A percentile compares a stretch with the other conserved stretches of the same genome.
Evolutionary conservation across 2,113 vertebrate species (phyloP).

Genomic region (Leucosticte australis): DNA sequence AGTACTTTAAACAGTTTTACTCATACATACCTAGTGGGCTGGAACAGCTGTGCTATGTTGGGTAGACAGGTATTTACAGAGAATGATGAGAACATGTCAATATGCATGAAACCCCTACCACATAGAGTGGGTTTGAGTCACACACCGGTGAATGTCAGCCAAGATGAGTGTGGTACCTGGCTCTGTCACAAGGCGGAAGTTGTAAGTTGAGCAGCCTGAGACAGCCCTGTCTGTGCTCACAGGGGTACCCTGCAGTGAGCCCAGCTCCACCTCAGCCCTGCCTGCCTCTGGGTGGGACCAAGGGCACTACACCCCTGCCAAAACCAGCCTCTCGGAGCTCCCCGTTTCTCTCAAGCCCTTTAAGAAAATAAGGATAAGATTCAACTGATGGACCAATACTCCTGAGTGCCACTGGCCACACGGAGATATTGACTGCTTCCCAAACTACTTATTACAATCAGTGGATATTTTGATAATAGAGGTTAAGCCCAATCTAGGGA

Average conservation of each 20-base stretch:
- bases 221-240: accelerated
- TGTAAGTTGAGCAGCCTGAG: neutral
- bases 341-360: neutral
- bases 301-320: neutral
- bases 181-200: neutral
- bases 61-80: neutral
- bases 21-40: neutral
- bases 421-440: neutral
- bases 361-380: neutral
- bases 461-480: neutral
- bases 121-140: neutral
- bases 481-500: neutral
- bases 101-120: neutral
- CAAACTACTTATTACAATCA: neutral
- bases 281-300: neutral
- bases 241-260: accelerated
- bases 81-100: neutral
- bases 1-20: neutral
- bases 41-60: neutral
- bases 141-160: neutral
- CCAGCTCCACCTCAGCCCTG: neutral
- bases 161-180: accelerated
- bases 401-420: neutral
- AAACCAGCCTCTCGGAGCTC: neutral
- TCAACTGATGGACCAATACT: neutral